A percentile compares a stretch with the other conserved stretches of the same genome.
Evolutionary conservation across 2,113 vertebrate species (phyloP).

Genomic region (Pygoscelis adeliae): DNA sequence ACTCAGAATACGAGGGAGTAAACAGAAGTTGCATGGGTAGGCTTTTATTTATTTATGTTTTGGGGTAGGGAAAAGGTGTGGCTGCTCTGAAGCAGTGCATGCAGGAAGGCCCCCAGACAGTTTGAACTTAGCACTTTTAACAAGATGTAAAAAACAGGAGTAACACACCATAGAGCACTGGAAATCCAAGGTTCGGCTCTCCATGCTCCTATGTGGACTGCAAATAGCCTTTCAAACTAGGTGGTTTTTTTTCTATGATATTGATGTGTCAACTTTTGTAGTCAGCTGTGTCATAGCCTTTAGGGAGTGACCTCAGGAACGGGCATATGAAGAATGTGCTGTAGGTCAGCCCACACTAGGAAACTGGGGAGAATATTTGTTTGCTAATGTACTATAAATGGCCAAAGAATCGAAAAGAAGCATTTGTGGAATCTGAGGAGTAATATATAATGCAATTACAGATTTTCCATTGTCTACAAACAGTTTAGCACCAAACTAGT

Average conservation of each 20-base stretch:
- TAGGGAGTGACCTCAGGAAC: not conserved
- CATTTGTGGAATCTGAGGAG: not conserved
- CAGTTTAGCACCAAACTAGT: not conserved
- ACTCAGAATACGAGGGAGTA: not conserved
- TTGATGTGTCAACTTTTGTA: not conserved
- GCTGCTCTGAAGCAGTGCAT: not conserved
- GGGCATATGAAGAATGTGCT: not conserved
- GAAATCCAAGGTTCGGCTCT: not conserved
- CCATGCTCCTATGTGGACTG: not conserved
- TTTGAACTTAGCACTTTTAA: not conserved
- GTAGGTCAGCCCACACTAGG: not conserved
- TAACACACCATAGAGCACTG: not conserved
- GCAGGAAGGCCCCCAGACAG: not conserved
- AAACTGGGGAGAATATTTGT: not conserved
- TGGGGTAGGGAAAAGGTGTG: not conserved
- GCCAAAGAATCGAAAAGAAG: not conserved
- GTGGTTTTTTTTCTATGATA: rapidly evolving
- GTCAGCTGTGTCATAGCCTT: not conserved
- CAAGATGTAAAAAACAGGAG: not conserved
- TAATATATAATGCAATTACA: not conserved
- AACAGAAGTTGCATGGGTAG: not conserved
- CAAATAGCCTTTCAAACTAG: not conserved
- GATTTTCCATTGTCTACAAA: not conserved
- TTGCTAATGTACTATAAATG: not conserved
- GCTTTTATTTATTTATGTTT: not conserved